A percentile compares a stretch with the other conserved stretches of the same genome.
Evolutionary conservation across 2,113 vertebrate species (phyloP).

Genomic region (Vulpes ferrilata): DNA sequence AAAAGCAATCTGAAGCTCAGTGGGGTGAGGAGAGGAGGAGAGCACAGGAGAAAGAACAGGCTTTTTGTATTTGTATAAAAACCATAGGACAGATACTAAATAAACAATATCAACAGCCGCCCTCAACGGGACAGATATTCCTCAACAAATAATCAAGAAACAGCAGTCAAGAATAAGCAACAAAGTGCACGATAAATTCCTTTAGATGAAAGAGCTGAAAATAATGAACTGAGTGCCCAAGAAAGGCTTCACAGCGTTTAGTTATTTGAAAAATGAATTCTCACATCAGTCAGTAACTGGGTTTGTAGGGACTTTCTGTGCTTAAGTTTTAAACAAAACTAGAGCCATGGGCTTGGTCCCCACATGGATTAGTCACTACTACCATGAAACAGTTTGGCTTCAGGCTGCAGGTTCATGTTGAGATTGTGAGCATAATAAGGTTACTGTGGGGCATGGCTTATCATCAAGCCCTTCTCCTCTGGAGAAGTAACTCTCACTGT

Average conservation of each 20-base stretch:
- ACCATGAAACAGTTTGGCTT: neutral
- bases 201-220: constrained; percentile 56
- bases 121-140: neutral
- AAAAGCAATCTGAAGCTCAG: constrained; percentile 56
- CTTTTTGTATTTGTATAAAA: constrained; percentile 56
- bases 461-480: neutral
- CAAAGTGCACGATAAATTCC: neutral
- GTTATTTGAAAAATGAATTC: constrained; percentile 33
- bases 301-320: neutral
- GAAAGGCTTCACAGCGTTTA: neutral
- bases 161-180: neutral
- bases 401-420: neutral
- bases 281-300: neutral
- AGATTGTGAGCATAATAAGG: neutral
- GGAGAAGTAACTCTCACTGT: neutral
- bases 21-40: neutral
- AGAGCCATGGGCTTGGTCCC: neutral
- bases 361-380: fast-evolving
- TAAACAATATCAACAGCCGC: constrained; percentile 2
- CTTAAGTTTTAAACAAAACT: neutral
- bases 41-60: neutral
- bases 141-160: constrained; percentile 46
- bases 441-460: fast-evolving
- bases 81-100: neutral
- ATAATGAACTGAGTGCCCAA: neutral